phyloP scores from a whole-genome alignment of 2,888 invertebrate genomes.

The Empis stercorea region DNA sequence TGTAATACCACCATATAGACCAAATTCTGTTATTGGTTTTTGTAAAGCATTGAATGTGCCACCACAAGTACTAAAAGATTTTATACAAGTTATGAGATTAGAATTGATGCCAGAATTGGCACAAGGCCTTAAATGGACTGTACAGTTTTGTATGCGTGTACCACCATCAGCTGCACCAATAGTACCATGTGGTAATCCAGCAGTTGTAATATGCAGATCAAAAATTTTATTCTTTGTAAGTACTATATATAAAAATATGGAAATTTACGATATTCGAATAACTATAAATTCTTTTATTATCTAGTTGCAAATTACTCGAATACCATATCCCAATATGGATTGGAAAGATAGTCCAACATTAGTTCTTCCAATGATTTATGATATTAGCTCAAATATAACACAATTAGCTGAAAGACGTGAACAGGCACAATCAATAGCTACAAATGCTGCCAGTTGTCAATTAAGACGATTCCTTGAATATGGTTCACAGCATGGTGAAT shows the following conservation, averaged over 20 bases:
- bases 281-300: background rate
- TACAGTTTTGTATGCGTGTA: slow-evolving; percentile 84
- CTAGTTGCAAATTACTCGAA: slow-evolving; percentile 62
- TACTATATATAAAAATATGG: slow-evolving; percentile 1
- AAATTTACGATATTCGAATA: background rate
- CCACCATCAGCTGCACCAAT: slow-evolving; percentile 78
- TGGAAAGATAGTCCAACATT: slow-evolving; percentile 57
- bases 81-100: slow-evolving; percentile 57
- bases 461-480: slow-evolving; percentile 64
- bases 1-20: slow-evolving; percentile 81
- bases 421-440: slow-evolving; percentile 42
- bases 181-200: slow-evolving; percentile 81
- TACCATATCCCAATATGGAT: slow-evolving; percentile 49
- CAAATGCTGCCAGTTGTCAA: slow-evolving; percentile 49
- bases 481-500: slow-evolving; percentile 55
- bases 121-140: slow-evolving; percentile 69
- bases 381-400: slow-evolving; percentile 72
- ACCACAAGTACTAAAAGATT: slow-evolving; percentile 76
- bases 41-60: slow-evolving; percentile 74
- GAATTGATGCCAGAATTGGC: slow-evolving; percentile 47
- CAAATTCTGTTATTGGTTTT: slow-evolving; percentile 77
- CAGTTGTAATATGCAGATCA: slow-evolving; percentile 68
- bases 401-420: slow-evolving; percentile 77
- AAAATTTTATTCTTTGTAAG: slow-evolving; percentile 89
- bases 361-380: slow-evolving; percentile 82